These are phyloP conservation scores for Heteractis magnifica DNA, from an alignment of 92 coral and sea anemone genomes.

Conservation along the genomic window DNA sequence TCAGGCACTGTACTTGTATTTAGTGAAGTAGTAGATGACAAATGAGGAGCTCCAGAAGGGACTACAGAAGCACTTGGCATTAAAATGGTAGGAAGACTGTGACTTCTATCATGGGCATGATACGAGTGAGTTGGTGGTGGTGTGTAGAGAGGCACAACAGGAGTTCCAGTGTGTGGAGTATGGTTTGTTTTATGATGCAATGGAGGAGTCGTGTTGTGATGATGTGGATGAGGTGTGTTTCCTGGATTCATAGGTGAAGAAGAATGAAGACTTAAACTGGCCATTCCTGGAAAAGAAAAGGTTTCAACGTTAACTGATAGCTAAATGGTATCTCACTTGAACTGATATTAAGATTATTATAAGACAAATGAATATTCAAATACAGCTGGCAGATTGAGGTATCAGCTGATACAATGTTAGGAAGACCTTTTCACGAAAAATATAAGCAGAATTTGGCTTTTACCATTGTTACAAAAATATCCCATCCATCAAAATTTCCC, in stretches of 20 bases:
- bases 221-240: constrained; percentile 2
- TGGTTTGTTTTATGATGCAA: background rate
- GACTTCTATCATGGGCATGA: constrained; percentile 9
- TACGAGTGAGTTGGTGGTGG: constrained; percentile 5
- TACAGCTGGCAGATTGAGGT: background rate
- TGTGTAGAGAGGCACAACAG: constrained; percentile 19
- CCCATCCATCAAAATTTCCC: background rate
- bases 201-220: constrained; percentile 12
- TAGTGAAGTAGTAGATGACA: constrained; percentile 20
- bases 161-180: background rate
- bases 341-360: background rate
- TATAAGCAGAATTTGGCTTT: background rate
- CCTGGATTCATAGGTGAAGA: constrained; percentile 20
- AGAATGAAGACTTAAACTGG: constrained; percentile 28
- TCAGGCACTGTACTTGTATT: constrained; percentile 19
- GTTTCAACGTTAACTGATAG: background rate
- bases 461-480: background rate
- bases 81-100: constrained; percentile 10
- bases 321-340: background rate
- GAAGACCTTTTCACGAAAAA: too few species aligned
- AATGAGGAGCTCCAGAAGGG: constrained; percentile 24
- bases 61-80: constrained; percentile 37
- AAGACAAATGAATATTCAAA: too few species aligned
- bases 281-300: constrained; percentile 26
- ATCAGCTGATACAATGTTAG: background rate